Base-by-base conservation (phyloP, 2,797 vertebrate genomes). In the Enteromius radiatus region DNA sequence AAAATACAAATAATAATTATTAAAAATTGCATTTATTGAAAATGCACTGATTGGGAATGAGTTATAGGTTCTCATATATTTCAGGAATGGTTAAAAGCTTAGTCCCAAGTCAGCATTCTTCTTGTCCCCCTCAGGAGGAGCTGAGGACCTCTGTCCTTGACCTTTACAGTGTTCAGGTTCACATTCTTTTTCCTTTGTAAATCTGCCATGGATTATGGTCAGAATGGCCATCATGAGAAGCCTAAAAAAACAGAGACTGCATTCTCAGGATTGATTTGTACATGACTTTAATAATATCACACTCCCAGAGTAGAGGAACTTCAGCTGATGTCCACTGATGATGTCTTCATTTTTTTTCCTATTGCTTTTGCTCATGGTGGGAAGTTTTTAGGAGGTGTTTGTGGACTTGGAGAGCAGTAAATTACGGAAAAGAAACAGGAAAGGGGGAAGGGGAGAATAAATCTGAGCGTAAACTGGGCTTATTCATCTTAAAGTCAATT, bases 211-310 rank as follows among this genome's bases (percentile, higher is more conserved):
- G 33, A 33, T 33, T 56, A 33, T 36, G 33, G 17, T 79, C 52
- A 64, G 28, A 63, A 84, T 65, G 71, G 52, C 43, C 36, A 63
- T 64, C 64, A 47, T n/a, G 43, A 82, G 88, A 85, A 84, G 28
- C 47, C 19, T 71, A 76, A 54, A 36, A 83, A 86, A 88, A 86
- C 78, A 80, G n/a, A 56, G 45, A 59, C 33, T 49, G 64, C 33
- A 70, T 79, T 81, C 73, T 81, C 49, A 70, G 82, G 83, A 83
- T 45, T 68, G 38, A 41, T 74, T 85, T 81, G 79, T 78, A 36
- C 3, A 26, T 85, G 77, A 87, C 79, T 80, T 54, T 38, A 33
- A 74, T 45, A 41, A 77, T 41, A 73, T 78, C 17, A 38, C 36
- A 41, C 47, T 88, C 73, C 83, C 67, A 83, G n/a, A 69, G 54